Evolutionary conservation across 2,113 vertebrate genomes (phyloP).

Genomic region (Brachyhypopomus gauderio): DNA sequence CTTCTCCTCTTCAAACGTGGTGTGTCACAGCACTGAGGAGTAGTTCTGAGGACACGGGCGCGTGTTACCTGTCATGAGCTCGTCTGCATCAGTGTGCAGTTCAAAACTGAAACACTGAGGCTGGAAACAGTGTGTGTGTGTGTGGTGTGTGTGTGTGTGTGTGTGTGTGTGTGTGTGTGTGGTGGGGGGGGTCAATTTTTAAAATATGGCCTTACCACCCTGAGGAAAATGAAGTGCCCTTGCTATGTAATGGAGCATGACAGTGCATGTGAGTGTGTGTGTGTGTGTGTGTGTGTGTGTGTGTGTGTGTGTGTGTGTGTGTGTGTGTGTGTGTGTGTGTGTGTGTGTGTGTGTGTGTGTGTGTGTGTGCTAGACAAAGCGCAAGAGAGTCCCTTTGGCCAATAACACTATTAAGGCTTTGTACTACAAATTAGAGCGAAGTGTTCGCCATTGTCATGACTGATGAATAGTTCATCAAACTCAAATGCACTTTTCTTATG

Average conservation of each 20-base stretch:
- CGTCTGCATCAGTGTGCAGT: not conserved
- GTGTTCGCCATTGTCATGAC: not conserved
- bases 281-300: not conserved
- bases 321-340: not conserved
- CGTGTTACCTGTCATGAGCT: not conserved
- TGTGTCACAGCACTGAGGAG: no score
- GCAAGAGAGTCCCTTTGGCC: not conserved
- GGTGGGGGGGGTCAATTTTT: no score
- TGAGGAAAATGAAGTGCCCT: not conserved
- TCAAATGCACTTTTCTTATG: not conserved
- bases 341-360: not conserved
- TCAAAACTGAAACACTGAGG: not conserved
- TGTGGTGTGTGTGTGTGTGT: no score
- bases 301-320: not conserved
- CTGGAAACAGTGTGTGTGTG: no score
- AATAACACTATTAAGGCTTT: constrained; percentile 9
- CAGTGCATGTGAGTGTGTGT: not conserved
- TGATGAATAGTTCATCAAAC: not conserved
- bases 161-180: no score
- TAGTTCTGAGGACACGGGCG: no score
- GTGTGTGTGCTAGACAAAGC: not conserved
- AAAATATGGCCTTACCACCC: not conserved
- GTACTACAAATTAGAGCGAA: not conserved
- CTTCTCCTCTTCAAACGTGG: no score
- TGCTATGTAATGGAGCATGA: not conserved